Base-by-base conservation (phyloP, 2,113 vertebrate species). In the Gobiocypris rarus region DNA sequence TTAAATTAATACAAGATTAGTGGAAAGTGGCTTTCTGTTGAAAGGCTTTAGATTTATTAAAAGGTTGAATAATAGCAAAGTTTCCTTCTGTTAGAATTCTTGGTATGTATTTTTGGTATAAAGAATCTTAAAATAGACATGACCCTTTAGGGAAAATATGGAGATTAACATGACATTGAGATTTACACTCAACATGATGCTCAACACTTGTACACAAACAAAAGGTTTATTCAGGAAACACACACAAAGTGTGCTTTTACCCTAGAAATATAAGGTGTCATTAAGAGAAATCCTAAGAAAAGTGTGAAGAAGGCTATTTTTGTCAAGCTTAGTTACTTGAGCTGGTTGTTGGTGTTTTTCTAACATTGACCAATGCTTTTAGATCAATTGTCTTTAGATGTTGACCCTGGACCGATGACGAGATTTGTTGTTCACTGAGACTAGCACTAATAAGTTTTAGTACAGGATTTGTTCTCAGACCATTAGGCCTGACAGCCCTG, bases 401-500 rank as follows among this genome's bases (percentile, higher is more conserved):
- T 73, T 24, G 24, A 84, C 75, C 19, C 28, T 10, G 28, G 76
- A 63, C 59, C 24, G 41, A 38, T 50, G 31, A 38, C 43, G 43
- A 54, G 56, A 34, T 56, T 38, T 63, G 24, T 76, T 80, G 59
- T 82, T 28, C 22, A 13, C 28, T 48, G n/a, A 13, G 77, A 48
- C 65, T 58, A 83, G 43, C 43, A 45, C n/a, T n/a, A n/a, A n/a
- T n/a, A 69, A 67, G 4, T 5, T 52, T 52, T 17, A 52, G 50
- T 17, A 5, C 19, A 54, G 17, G 71, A 80, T 43, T 67, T 75
- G 63, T 74, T 90, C 81, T 85, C 73, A 86, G 89, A 86, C 82
- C 45, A 85, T 88, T 87, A 85, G 58, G 91, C 88, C 91, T 82
- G 87, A 90, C 90, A 81, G 79, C 74, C 28, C 84, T 87, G 86